Base-by-base conservation (phyloP, 1,140 invertebrate species). In the Latrodectus geometricus region DNA sequence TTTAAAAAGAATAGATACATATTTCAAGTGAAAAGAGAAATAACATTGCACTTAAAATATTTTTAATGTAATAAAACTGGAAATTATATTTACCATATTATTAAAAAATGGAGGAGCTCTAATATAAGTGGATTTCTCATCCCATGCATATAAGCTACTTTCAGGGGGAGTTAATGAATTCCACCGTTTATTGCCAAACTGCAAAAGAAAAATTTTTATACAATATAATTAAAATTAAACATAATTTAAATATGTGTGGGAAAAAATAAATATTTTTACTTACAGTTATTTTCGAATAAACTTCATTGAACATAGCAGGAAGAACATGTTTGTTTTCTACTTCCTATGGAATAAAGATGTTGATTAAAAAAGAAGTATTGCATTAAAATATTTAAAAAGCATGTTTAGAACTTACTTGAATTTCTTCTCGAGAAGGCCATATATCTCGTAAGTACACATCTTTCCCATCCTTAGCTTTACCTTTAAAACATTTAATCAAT, bases 221-320 rank as follows among this genome's bases (percentile, higher is more conserved):
- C 11, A 52, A 52, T 21, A 54, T 21, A n/a, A 15, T 15, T 23
- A 76, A 17, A 76, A n/a, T n/a, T 56, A 76, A 20, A 1, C 35
- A 21, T 20, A 54, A 54, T 4, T 48, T 1, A 35, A 15, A 76
- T 14, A 76, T 9, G 4, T 49, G 11, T 15, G 0, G n/a, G n/a
- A n/a, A 65, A 78, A 78, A 35, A 65, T 52, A 49, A 52, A 52
- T 9, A 20, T 52, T 23, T 20, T 14, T 52, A 78, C 52, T 74
- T 86, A 88, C 89, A 69, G 88, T 68, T 49, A 98, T 97, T 90
- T 95, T 96, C 8, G 93, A 93, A 90, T 98, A 98, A n/a, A 97
- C 96, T 92, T 99, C 96, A 89, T 95, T 94, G 91, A 99, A 99
- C 97, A 99, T 99, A n/a, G 96, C 95, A 0, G 98, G 98, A 75